Conservation (phyloP, 2,113 vertebrate genomes). For the Emberiza fucata region DNA sequence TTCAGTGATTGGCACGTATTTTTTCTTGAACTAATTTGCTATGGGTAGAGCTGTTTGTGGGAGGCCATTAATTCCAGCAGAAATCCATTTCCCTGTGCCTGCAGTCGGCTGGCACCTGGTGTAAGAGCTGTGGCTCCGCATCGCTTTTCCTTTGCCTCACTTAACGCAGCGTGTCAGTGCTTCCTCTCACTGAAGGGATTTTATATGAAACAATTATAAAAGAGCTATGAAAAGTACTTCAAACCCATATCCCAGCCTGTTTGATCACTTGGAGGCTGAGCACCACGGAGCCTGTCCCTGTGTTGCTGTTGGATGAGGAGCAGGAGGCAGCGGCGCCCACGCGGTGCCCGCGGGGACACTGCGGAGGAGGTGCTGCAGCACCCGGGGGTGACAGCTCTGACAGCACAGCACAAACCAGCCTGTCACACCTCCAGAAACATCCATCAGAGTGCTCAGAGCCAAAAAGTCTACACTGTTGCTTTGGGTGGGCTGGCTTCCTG, state of each 20-base stretch:
- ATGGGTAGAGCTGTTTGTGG: not conserved
- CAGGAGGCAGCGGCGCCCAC: not conserved
- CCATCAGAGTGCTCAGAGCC: not conserved
- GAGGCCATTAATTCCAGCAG: not conserved
- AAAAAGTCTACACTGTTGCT: not conserved
- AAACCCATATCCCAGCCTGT: not conserved
- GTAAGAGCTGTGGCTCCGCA: not conserved
- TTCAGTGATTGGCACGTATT: not conserved
- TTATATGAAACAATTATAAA: not conserved
- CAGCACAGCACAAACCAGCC: not conserved
- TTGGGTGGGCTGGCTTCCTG: not conserved
- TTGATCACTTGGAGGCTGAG: not conserved
- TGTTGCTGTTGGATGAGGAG: not conserved
- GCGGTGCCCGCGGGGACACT: not conserved
- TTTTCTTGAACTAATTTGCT: slow-evolving; percentile 16
- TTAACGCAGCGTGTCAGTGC: not conserved
- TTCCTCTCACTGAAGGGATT: not conserved
- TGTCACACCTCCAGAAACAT: not conserved
- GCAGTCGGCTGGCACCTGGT: not conserved
- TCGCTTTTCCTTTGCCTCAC: not conserved
- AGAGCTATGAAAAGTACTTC: not conserved
- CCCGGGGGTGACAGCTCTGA: not conserved
- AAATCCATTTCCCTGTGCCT: not conserved
- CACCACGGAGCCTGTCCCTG: not conserved
- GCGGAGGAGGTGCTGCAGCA: not conserved